A percentile compares a stretch with the other conserved stretches of the same genome.
These are phyloP conservation scores for Papilio helenus DNA, from an alignment of 1,140 invertebrate genomes.

Conservation along the genomic window DNA sequence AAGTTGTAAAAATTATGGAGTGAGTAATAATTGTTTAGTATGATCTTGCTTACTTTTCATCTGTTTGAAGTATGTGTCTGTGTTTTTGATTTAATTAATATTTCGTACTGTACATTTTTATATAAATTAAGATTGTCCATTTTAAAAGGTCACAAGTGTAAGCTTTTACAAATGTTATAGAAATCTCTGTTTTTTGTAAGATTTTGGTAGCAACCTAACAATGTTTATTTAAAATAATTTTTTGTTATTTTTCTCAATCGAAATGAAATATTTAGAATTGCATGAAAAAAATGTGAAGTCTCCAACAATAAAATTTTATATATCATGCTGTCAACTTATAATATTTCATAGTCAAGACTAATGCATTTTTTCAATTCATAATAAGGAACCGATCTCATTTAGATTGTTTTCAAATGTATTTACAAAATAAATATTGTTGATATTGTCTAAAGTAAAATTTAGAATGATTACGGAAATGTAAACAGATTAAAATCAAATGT, in stretches of 20 bases:
- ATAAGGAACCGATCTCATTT: slow-evolving; percentile 22
- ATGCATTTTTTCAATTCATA: slow-evolving; percentile 10
- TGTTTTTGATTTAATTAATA: neutral
- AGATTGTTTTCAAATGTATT: neutral
- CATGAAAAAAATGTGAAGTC: neutral
- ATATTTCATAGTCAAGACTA: neutral
- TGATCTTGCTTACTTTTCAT: neutral
- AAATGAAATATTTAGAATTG: no score
- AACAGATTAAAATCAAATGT: no score
- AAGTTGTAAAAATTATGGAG: neutral
- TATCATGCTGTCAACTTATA: neutral
- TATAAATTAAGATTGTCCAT: no score
- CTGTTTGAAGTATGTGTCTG: neutral
- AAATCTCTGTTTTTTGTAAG: neutral
- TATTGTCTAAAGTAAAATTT: no score
- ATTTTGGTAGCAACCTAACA: no score
- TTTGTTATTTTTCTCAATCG: no score
- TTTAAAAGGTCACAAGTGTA: neutral
- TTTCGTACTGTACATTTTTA: neutral
- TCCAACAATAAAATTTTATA: neutral
- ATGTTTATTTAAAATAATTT: no score
- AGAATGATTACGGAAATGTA: no score
- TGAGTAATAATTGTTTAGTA: neutral
- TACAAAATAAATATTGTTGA: no score
- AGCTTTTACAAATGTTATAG: neutral